phyloP scores from a whole-genome alignment of 2,797 vertebrate species.

The Hippocampus kuda region DNA sequence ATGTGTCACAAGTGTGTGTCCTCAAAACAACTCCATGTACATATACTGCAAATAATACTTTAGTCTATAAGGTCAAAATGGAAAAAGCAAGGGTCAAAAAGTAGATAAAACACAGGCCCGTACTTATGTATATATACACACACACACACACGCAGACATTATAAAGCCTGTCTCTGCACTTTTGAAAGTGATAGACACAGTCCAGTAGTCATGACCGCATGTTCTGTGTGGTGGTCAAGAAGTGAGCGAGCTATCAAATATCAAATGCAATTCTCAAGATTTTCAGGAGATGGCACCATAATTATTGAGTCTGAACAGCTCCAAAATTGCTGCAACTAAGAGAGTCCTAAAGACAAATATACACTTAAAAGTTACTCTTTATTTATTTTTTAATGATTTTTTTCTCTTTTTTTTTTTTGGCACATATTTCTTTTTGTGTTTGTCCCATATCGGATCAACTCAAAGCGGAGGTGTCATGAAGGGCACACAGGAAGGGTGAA shows the following conservation, averaged over 20 bases:
- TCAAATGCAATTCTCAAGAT: slow-evolving; percentile 70
- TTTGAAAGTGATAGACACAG: background rate
- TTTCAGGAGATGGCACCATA: slow-evolving; percentile 78
- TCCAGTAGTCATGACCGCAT: slow-evolving; percentile 54
- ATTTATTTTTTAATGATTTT: too few relatives aligned
- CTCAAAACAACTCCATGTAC: slow-evolving; percentile 40
- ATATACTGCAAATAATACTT: slow-evolving; percentile 15
- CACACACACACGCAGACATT: background rate
- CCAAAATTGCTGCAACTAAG: slow-evolving; percentile 65
- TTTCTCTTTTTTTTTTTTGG: slow-evolving; percentile 56
- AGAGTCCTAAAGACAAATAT: slow-evolving; percentile 68
- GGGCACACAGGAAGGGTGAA: slow-evolving; percentile 42
- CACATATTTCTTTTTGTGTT: slow-evolving; percentile 66
- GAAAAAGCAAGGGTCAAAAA: background rate
- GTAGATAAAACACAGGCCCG: background rate
- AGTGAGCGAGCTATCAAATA: slow-evolving; percentile 55
- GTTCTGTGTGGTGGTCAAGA: slow-evolving; percentile 48
- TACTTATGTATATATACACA: slow-evolving; percentile 11
- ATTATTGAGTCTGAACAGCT: slow-evolving; percentile 68
- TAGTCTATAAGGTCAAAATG: background rate
- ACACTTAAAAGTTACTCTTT: slow-evolving; percentile 51
- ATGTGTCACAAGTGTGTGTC: slow-evolving; percentile 47
- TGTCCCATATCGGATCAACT: slow-evolving; percentile 51
- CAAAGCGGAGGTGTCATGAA: slow-evolving; percentile 62
- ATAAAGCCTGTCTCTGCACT: slow-evolving; percentile 45